Evolutionary conservation across 2,888 invertebrate genomes (phyloP), one percentile per base, ranked within the genome.

Genomic region (Cerceris ruficornis): DNA sequence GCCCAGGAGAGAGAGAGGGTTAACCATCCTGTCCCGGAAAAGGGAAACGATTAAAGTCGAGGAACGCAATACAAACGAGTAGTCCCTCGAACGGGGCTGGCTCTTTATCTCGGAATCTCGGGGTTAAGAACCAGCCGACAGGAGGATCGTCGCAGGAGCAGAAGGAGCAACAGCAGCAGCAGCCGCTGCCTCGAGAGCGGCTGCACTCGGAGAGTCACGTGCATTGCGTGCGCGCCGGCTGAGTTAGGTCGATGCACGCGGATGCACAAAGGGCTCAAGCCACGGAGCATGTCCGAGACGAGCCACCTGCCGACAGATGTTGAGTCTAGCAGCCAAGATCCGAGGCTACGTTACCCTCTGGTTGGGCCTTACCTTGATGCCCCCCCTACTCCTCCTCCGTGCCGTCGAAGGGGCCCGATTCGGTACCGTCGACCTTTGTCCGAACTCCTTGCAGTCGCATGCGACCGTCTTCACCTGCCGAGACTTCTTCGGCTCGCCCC

Each of bases 291-390:
- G 81, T 84, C 81, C 86, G 81, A 85, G 85, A 86, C 84, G 84
- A 88, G 84, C 90, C 90, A 90, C 90, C 90, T 90, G 90, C 89
- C 90, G 90, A 89, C 90, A 90, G 90, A 89, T 90, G 90, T 89
- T 90, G 83, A 83, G 77, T 87, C 88, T 87, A 88, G 85, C 85
- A 80, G 75, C 81, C 80, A 75, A 82, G 83, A 82, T 80, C 82
- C 82, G 74, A 83, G 72, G 68, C 83, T 83, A 73, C 78, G 70
- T 82, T 85, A 81, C 77, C 78, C 81, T 81, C 75, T 61, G 65
- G 52, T 66, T 52, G 76, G 69, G 72, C 73, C 77, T 59, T 68
- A 28, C 62, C 70, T 49, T 59, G 59, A 60, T 43, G 17, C 61
- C 42, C 46, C 17, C 46, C 46, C n/a, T 55, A 50, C 5, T 52